phyloP scores from a whole-genome alignment of 2,888 invertebrate species.

The Sabatieria punctata region DNA sequence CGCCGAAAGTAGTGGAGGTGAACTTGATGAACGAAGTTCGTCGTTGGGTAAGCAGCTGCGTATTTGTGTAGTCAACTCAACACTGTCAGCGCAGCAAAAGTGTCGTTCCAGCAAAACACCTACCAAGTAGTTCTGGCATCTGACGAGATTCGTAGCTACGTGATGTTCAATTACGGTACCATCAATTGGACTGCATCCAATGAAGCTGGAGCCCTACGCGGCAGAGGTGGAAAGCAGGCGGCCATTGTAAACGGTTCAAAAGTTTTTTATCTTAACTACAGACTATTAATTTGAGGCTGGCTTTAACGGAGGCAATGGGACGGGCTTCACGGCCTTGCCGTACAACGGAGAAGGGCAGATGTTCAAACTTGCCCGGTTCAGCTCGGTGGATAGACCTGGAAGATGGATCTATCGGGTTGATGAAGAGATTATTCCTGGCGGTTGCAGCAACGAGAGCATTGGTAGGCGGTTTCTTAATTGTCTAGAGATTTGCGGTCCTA shows the following conservation, averaged over 20 bases:
- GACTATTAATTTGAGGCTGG: conserved; percentile 48
- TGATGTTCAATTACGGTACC: conserved; percentile 75
- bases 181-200: conserved; percentile 83
- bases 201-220: conserved; percentile 48
- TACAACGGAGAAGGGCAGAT: conserved; percentile 15
- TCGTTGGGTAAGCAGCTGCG: no score
- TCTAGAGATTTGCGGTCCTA: no score
- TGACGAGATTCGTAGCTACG: conserved; percentile 80
- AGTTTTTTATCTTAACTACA: no score
- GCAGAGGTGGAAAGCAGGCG: conserved; percentile 17
- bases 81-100: no score
- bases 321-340: conserved; percentile 30
- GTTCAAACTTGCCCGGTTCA: conserved; percentile 15
- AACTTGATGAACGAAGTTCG: no score
- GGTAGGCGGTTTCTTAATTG: no score
- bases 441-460: conserved; percentile 43
- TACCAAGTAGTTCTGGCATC: conserved; percentile 84
- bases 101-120: conserved; percentile 52
- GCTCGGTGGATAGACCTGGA: conserved; percentile 39
- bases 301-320: conserved; percentile 86
- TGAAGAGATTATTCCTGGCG: conserved; percentile 74
- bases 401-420: conserved; percentile 82
- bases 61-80: no score
- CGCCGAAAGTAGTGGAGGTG: neutral
- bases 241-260: conserved; percentile 17